Conservation (phyloP, 2,113 vertebrate genomes). For the Podarcis muralis region DNA sequence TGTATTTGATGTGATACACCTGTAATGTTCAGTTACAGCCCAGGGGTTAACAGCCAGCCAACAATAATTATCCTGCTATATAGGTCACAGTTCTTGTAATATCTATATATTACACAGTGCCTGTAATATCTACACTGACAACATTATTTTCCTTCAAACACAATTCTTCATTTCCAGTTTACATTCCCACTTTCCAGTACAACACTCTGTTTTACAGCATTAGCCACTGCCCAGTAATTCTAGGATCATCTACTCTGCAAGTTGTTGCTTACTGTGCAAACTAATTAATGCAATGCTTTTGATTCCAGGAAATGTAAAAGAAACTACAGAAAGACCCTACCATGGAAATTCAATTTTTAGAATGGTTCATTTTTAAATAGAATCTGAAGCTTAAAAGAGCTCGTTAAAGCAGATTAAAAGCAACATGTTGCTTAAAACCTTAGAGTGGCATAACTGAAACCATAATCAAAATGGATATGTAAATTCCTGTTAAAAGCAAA, state of each 20-base stretch:
- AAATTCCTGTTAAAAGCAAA: too few relatives aligned
- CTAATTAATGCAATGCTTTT: background rate
- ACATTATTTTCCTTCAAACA: constrained; percentile 7
- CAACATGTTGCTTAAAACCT: background rate
- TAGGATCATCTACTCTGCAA: background rate
- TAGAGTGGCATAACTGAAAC: too few relatives aligned
- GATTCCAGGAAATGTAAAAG: background rate
- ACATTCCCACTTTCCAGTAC: background rate
- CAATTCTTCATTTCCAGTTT: constrained; percentile 10
- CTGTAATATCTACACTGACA: background rate
- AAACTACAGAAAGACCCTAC: background rate
- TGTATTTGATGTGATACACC: background rate
- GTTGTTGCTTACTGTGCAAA: background rate
- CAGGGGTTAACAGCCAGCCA: constrained; percentile 34
- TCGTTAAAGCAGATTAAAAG: background rate
- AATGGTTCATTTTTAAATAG: background rate
- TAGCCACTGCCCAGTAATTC: background rate
- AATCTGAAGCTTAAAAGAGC: background rate
- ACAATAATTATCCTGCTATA: constrained; percentile 48
- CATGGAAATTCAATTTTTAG: background rate
- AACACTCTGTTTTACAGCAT: background rate
- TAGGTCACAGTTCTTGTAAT: constrained; percentile 31
- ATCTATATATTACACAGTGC: background rate
- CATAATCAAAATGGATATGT: too few relatives aligned
- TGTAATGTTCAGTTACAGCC: constrained; percentile 29